Conservation (phyloP, 2,797 vertebrate genomes). For the Ptychobarbus kaznakovi region DNA sequence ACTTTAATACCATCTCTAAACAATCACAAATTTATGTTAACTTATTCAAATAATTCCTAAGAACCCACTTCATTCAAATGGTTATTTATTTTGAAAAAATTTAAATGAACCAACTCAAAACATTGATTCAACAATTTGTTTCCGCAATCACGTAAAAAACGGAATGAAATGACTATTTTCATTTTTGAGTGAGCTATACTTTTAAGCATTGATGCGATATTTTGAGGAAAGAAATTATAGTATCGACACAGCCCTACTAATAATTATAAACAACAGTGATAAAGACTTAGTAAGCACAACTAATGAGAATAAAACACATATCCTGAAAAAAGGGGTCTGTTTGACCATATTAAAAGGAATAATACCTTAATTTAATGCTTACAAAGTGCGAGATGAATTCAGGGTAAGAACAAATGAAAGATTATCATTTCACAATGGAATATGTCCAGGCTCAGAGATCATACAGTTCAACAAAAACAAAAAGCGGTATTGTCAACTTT, state of each 20-base stretch:
- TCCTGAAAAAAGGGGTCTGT: background rate
- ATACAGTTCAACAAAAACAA: conserved; percentile 15
- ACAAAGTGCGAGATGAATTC: background rate
- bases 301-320: background rate
- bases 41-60: background rate
- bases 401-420: background rate
- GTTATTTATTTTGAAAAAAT: background rate
- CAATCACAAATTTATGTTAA: background rate
- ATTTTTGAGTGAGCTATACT: background rate
- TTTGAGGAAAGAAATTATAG: background rate
- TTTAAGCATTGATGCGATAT: background rate
- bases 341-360: background rate
- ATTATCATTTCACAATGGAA: conserved; percentile 11
- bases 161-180: background rate
- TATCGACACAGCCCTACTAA: background rate
- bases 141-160: background rate
- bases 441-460: background rate
- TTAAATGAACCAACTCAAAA: background rate
- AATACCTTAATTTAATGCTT: background rate
- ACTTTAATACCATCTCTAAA: background rate
- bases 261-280: background rate
- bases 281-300: background rate
- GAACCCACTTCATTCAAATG: background rate
- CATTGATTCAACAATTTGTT: background rate
- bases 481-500: background rate